Evolutionary conservation across 2,888 invertebrate species (phyloP).

Genomic region (Silvanus unidentatus): DNA sequence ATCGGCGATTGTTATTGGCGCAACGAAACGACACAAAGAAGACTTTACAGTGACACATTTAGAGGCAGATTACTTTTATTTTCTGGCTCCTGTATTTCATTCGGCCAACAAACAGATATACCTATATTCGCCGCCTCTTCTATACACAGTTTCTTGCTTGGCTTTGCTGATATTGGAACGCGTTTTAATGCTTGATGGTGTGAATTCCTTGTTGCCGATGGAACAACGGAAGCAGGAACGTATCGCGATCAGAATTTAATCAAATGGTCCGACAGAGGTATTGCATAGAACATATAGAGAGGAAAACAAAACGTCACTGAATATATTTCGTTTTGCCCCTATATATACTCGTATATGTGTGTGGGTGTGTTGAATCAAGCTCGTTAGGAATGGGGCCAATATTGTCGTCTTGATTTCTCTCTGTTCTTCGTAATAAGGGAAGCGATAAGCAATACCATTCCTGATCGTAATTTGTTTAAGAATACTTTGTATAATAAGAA

Average conservation of each 20-base stretch:
- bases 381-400: slow-evolving; percentile 36
- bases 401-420: slow-evolving; percentile 32
- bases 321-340: slow-evolving; percentile 25
- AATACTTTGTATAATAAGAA: no score
- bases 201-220: slow-evolving; percentile 24
- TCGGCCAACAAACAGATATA: slow-evolving; percentile 11
- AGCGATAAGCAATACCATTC: no score
- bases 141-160: no score
- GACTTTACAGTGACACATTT: slow-evolving; percentile 49
- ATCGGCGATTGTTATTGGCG: slow-evolving; percentile 44
- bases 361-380: slow-evolving; percentile 36
- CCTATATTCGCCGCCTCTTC: no score
- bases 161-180: no score
- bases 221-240: slow-evolving; percentile 19
- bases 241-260: slow-evolving; percentile 44
- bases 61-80: slow-evolving; percentile 49
- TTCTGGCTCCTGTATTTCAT: slow-evolving; percentile 24
- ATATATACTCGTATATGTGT: slow-evolving; percentile 2
- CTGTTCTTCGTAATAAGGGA: neutral
- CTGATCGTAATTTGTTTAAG: no score
- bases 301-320: slow-evolving; percentile 30
- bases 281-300: slow-evolving; percentile 16
- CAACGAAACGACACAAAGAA: slow-evolving; percentile 45
- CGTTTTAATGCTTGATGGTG: slow-evolving; percentile 26
- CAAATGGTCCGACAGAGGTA: slow-evolving; percentile 42